Base-by-base conservation (phyloP, 30 jellyfish, hydroid and myxozoan genomes). In the Mastigias papua region DNA sequence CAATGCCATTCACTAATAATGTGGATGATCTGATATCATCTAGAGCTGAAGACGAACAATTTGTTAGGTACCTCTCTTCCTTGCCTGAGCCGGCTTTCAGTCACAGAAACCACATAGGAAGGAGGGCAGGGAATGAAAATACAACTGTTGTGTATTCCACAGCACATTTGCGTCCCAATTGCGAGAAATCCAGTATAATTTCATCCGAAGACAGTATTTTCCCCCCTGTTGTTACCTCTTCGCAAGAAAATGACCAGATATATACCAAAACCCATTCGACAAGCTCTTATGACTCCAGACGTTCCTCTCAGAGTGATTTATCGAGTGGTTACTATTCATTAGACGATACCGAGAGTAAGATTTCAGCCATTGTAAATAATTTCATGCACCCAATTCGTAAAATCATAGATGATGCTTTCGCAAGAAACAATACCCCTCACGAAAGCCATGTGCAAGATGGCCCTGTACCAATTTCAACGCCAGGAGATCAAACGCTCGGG, bases 351-450 rank as follows among this genome's bases (percentile, higher is more conserved):
- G 67, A 54, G 17, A 34, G n/a, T 31, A 77, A 42, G 42, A 78
- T 78, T 22, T 54, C 88, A 3, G 79, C 88, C 62, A 27, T 61
- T 0, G 88, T 78, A 16, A 37, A 78, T 32, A 67, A 64, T 30
- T 46, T 32, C 69, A 26, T 80, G 35, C 30, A 25, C 13, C 90
- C 90, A 15, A 71, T 64, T 22, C 72, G 72, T 25, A n/a, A 73
- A 64, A 62, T 80, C 48, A 63, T 80, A 7, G 90, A 80, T 81
- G 64, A 28, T 63, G 81, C 81, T 21, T 64, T 54, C 27, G 23
- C 20, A 3, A 19, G 7, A 19, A 10, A 21, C 25, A 54, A 6
- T 3, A 10, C 26, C 23, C 17, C 27, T 2, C 20, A 54, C 6
- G 27, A 54, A 2, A 54, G 27, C 27, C 67, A 11, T 54, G 67